These are phyloP conservation scores for Holocentrus rufus DNA, from an alignment of 2,797 vertebrate genomes.

Conservation along the genomic window DNA sequence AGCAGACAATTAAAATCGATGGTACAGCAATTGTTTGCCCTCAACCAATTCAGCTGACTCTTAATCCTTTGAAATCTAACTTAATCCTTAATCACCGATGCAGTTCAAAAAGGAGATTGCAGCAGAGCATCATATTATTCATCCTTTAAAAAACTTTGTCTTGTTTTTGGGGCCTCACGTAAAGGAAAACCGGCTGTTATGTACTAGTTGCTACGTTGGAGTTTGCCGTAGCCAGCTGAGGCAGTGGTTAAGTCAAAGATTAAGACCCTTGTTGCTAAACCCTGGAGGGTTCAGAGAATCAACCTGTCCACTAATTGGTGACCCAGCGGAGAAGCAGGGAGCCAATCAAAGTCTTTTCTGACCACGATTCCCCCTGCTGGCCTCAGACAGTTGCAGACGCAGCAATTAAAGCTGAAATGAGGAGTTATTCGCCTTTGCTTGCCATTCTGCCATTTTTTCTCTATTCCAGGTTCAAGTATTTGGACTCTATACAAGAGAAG, in stretches of 20 bases:
- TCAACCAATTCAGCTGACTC: constrained; percentile 69
- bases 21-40: constrained; percentile 76
- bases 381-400: constrained; percentile 75
- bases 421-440: constrained; percentile 71
- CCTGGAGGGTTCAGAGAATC: constrained; percentile 77
- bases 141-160: constrained; percentile 32
- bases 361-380: constrained; percentile 64
- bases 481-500: constrained; percentile 95
- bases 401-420: constrained; percentile 77
- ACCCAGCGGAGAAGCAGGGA: constrained; percentile 75
- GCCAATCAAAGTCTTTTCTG: constrained; percentile 75
- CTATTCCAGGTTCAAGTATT: constrained; percentile 93
- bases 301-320: constrained; percentile 83
- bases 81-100: constrained; percentile 72
- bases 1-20: constrained; percentile 83
- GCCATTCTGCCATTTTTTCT: constrained; percentile 51
- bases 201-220: constrained; percentile 67
- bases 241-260: constrained; percentile 67
- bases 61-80: constrained; percentile 78
- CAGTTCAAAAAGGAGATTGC: constrained; percentile 52
- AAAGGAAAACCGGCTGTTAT: constrained; percentile 50
- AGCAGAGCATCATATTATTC: constrained; percentile 61
- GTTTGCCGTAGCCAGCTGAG: constrained; percentile 67
- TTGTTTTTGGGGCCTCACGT: constrained; percentile 33
- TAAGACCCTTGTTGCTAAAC: constrained; percentile 73